phyloP scores from a whole-genome alignment of 1,140 invertebrate species.

The Drosophila virilis region DNA sequence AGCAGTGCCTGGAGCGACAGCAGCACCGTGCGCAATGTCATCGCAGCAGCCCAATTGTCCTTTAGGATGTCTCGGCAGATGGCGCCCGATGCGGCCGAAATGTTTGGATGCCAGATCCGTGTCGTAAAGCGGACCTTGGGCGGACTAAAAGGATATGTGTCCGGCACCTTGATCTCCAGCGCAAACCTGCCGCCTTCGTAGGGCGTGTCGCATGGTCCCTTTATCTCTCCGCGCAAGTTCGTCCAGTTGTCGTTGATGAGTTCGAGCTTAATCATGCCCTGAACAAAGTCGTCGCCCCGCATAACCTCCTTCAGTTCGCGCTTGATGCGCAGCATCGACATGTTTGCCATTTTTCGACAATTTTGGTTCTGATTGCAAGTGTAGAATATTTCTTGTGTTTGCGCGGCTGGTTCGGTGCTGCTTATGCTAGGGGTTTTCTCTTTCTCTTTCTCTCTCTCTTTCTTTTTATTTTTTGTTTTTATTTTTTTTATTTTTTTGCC shows the following conservation, averaged over 20 bases:
- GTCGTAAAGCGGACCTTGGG: slow-evolving; percentile 96
- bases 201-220: slow-evolving; percentile 97
- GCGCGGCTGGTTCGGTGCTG: no score
- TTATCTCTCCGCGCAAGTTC: slow-evolving; percentile 95
- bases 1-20: slow-evolving; percentile 96
- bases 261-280: slow-evolving; percentile 96
- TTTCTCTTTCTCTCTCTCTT: no score
- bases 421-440: no score
- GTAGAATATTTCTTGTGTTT: no score
- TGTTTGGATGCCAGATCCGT: slow-evolving; percentile 9
- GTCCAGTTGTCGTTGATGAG: slow-evolving; percentile 95
- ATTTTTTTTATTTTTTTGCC: no score
- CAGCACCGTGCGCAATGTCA: slow-evolving; percentile 98
- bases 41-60: slow-evolving; percentile 96
- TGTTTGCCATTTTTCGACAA: slow-evolving; percentile 92
- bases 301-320: slow-evolving; percentile 99
- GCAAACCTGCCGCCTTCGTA: slow-evolving; percentile 97
- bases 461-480: no score
- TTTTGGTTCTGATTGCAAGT: no score
- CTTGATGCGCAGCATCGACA: slow-evolving; percentile 97
- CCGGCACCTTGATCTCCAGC: slow-evolving; percentile 91
- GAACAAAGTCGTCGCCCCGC: slow-evolving; percentile 95
- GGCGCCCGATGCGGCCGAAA: neutral
- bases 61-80: slow-evolving; percentile 91
- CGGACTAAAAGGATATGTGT: slow-evolving; percentile 99